phyloP scores from a whole-genome alignment of 2,888 invertebrate species.

The Dolichopus griseipennis region DNA sequence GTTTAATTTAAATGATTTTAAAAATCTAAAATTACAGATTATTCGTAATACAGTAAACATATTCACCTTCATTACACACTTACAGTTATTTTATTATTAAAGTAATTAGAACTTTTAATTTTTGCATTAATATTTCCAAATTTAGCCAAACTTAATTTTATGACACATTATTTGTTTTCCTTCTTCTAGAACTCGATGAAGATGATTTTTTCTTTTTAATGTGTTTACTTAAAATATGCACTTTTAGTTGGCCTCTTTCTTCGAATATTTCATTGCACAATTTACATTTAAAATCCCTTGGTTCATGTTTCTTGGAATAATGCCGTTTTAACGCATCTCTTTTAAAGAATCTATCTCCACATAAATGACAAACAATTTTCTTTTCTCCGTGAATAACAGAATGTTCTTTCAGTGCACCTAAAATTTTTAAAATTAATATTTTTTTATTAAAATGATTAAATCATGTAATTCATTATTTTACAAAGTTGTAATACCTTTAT shows the following conservation, averaged over 20 bases:
- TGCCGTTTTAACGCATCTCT: neutral
- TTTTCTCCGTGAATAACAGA: neutral
- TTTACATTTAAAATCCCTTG: neutral
- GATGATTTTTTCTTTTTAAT: neutral
- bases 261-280: neutral
- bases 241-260: neutral
- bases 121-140: too few relatives aligned
- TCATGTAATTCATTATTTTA: too few relatives aligned
- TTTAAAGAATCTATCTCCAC: neutral
- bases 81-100: too few relatives aligned
- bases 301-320: neutral
- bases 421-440: neutral
- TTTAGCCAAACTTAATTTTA: neutral
- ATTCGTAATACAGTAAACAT: too few relatives aligned
- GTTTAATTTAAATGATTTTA: too few relatives aligned
- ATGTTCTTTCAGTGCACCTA: neutral
- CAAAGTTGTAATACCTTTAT: too few relatives aligned
- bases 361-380: slow-evolving; percentile 1
- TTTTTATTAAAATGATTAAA: neutral
- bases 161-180: neutral
- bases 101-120: too few relatives aligned
- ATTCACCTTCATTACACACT: too few relatives aligned
- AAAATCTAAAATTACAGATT: too few relatives aligned
- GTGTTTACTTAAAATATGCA: neutral
- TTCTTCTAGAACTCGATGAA: neutral